phyloP scores from a whole-genome alignment of 2,888 invertebrate genomes.

The Temnothorax unifasciatus region DNA sequence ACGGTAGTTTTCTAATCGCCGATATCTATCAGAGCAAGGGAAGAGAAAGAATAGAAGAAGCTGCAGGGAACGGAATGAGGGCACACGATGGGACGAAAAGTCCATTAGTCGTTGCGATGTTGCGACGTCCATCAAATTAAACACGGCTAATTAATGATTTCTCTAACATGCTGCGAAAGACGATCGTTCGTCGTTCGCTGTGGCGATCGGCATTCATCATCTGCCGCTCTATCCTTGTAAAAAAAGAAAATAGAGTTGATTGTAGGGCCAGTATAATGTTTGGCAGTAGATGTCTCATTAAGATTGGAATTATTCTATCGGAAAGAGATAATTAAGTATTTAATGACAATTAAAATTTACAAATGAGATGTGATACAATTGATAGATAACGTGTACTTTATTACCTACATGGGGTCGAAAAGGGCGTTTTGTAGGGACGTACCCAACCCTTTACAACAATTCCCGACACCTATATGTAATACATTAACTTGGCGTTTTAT shows the following conservation, averaged over 20 bases:
- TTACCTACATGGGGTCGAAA: no score
- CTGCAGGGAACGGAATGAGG: constrained; percentile 20
- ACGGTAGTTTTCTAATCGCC: constrained; percentile 53
- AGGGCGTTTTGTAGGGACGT: no score
- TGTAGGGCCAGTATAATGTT: not conserved
- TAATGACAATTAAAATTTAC: not conserved
- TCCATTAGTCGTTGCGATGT: constrained; percentile 60
- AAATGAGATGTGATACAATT: not conserved
- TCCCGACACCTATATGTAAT: no score
- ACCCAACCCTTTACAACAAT: no score
- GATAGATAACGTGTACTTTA: no score
- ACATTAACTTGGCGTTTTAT: no score
- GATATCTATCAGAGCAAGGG: constrained; percentile 48
- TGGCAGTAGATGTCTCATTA: not conserved
- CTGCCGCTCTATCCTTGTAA: not conserved
- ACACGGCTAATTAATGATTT: constrained; percentile 69
- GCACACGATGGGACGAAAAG: constrained; percentile 22
- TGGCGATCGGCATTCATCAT: constrained; percentile 41
- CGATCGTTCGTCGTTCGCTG: constrained; percentile 28
- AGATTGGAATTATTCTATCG: not conserved
- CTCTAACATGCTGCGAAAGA: constrained; percentile 53
- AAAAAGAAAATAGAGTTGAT: not conserved
- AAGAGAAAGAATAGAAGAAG: constrained; percentile 16
- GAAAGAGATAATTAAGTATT: not conserved
- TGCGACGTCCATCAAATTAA: constrained; percentile 69